Conservation (phyloP, 2,888 invertebrate genomes). For the Eristalis intricaria region DNA sequence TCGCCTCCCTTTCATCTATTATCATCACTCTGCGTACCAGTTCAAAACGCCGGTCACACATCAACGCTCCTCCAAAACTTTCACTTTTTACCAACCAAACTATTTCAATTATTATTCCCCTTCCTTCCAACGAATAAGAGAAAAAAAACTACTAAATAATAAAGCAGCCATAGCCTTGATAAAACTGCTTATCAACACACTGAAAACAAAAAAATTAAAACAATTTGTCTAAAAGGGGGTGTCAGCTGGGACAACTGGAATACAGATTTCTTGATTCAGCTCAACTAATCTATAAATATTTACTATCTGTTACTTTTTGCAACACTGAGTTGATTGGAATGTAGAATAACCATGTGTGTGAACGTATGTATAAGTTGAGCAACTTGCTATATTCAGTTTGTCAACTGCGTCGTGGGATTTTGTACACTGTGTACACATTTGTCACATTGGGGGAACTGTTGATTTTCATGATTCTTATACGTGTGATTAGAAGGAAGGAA, state of each 20-base stretch:
- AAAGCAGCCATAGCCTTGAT: conserved; percentile 3
- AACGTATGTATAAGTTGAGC: not conserved
- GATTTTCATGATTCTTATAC: not conserved
- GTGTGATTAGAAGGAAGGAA: not conserved
- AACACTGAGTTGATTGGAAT: not conserved
- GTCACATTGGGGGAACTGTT: not conserved
- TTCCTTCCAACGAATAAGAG: not conserved
- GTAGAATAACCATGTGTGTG: not conserved
- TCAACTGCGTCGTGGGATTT: conserved; percentile 12
- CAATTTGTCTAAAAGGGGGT: conserved; percentile 10
- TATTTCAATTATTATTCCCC: conserved; percentile 15
- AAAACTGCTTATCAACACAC: conserved; percentile 7
- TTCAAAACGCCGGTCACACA: conserved; percentile 14
- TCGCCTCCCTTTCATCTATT: not conserved
- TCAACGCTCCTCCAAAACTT: conserved; percentile 6
- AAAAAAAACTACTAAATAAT: not conserved
- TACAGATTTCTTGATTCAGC: conserved; percentile 8
- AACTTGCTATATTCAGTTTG: not conserved
- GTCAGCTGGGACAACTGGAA: conserved; percentile 8
- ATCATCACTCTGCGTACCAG: not conserved
- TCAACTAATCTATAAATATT: conserved; percentile 19
- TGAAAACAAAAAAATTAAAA: not conserved
- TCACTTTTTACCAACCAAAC: conserved; percentile 18
- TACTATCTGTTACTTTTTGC: conserved; percentile 12
- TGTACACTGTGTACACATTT: not conserved